These are phyloP conservation scores for Noctilio leporinus DNA, from an alignment of 2,113 vertebrate genomes.

Conservation along the genomic window DNA sequence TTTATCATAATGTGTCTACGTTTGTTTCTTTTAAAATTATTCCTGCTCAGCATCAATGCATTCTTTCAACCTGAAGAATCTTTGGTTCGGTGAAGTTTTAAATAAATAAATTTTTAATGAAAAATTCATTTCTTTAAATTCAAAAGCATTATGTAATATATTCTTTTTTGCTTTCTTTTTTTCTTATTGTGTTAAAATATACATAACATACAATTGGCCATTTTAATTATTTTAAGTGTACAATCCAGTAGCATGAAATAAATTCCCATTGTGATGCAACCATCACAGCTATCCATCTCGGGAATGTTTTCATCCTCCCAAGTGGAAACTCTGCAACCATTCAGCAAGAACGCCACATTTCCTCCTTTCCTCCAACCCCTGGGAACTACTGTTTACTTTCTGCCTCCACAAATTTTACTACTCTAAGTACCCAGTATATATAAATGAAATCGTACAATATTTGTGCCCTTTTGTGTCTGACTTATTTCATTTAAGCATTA, in stretches of 20 bases:
- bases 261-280: neutral
- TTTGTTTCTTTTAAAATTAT: constrained; percentile 25
- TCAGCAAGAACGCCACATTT: neutral
- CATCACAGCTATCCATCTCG: neutral
- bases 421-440: neutral
- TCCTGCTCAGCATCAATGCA: neutral
- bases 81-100: neutral
- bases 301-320: neutral
- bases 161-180: neutral
- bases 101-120: neutral
- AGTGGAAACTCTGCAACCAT: neutral
- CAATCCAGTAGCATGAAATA: neutral
- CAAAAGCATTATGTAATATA: neutral
- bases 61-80: neutral
- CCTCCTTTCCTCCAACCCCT: fast-evolving
- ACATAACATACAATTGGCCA: neutral
- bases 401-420: neutral
- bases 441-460: neutral
- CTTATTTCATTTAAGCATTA: neutral
- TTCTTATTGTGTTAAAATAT: neutral
- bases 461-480: neutral
- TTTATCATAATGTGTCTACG: neutral
- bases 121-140: neutral
- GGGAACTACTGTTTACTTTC: neutral
- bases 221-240: neutral